Evolutionary conservation across 2,888 invertebrate species (phyloP), one percentile per base, ranked within the genome.

Genomic region (Apodemia zela): DNA sequence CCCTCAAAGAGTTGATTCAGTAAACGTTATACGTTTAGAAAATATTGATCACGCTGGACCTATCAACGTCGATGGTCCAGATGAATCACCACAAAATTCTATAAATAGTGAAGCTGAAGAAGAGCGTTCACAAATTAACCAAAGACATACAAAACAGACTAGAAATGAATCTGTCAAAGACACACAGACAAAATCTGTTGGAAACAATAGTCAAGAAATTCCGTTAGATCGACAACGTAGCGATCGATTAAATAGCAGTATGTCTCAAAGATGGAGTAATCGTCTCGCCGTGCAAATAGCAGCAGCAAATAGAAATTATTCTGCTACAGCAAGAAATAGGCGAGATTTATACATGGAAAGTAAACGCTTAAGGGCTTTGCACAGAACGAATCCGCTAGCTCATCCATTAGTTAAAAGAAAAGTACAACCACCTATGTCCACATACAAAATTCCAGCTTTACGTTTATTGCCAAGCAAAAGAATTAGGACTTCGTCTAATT

Each of bases 251-350:
- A 54, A 29, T 25, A 54, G 29, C 54, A 68, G 68, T 42, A 65
- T 66, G 29, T 67, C 76, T 5, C 84, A 85, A 66, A 75, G 76
- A 51, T 89, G 87, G 87, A 89, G 89, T 68, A 82, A 85, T 69
- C 84, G 91, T 1, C 80, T 92, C 13, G 91, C 91, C 0, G 89
- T 91, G 3, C 90, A 89, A 72, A 92, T 91, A 68, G 77, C 92
- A 11, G 90, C 84, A 15, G 92, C 89, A 0, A 91, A 92, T 66
- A 81, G 87, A 72, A 92, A 91, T 73, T 80, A 76, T 66, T 91
- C 91, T 3, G 68, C 76, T 21, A 89, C 88, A 18, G 91, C 91
- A 3, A 79, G 83, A 63, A 83, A 77, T 65, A 77, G 92, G 69
- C 75, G 85, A 65, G 90, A 92, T 18, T 67, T 85, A 18, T 92